Conservation (phyloP, 2,888 invertebrate genomes). For the Drosophila mimica region DNA sequence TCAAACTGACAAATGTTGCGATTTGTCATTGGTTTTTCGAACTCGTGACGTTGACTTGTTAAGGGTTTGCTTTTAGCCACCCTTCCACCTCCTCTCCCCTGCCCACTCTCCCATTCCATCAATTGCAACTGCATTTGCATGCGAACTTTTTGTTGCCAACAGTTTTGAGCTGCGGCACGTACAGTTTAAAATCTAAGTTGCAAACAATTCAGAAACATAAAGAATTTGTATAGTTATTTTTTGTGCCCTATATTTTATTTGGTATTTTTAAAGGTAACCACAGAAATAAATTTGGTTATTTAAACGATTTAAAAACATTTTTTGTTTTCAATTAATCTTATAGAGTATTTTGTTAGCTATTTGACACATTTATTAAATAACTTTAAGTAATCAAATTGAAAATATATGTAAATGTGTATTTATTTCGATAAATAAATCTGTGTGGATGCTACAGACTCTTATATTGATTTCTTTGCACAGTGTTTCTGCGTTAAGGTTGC, state of each 20-base stretch:
- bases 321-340: background rate
- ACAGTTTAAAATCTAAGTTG: constrained; percentile 3
- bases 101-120: background rate
- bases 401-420: background rate
- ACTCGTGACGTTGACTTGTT: constrained; percentile 40
- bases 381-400: background rate
- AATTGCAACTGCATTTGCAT: constrained; percentile 48
- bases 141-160: constrained; percentile 5
- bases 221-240: background rate
- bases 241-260: background rate
- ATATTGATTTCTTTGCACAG: constrained; percentile 27
- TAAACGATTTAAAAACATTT: background rate
- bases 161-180: constrained; percentile 4
- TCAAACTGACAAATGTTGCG: constrained; percentile 69
- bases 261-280: too few species aligned
- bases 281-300: background rate
- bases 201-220: background rate
- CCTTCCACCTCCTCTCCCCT: background rate
- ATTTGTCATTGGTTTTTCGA: constrained; percentile 52
- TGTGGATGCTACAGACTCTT: background rate
- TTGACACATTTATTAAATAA: background rate
- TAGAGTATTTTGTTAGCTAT: background rate
- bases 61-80: constrained; percentile 38
- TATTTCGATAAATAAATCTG: background rate
- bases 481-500: background rate